phyloP scores from a whole-genome alignment of 2,888 invertebrate genomes.

The Ernsta delagoae region DNA sequence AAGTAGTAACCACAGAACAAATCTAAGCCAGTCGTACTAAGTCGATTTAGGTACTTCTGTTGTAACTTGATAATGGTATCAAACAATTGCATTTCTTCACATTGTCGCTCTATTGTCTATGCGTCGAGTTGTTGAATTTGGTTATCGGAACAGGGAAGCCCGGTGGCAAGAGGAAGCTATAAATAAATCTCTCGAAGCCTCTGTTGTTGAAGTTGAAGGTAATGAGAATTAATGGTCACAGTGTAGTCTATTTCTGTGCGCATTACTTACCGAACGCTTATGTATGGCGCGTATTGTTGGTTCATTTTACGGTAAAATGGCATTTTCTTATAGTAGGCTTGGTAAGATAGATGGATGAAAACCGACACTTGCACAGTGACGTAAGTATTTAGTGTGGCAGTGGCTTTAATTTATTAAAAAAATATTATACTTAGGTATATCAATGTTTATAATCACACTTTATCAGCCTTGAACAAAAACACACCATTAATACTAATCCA shows the following conservation, averaged over 20 bases:
- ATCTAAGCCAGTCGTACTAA: too few relatives aligned
- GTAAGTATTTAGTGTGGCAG: too few relatives aligned
- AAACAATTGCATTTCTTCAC: neutral
- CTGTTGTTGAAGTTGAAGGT: conserved; percentile 7
- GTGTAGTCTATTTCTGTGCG: conserved; percentile 27
- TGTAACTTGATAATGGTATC: neutral
- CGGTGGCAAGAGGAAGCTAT: conserved; percentile 14
- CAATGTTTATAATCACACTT: too few relatives aligned
- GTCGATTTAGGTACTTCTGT: too few relatives aligned
- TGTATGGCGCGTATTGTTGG: conserved; percentile 2
- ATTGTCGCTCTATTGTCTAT: neutral
- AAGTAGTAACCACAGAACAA: too few relatives aligned
- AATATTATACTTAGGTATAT: too few relatives aligned
- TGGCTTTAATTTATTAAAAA: too few relatives aligned
- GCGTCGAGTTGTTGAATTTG: conserved; percentile 1
- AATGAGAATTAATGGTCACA: conserved; percentile 33
- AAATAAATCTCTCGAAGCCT: conserved; percentile 27
- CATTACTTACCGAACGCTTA: conserved; percentile 24
- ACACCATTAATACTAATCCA: neutral
- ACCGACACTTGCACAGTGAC: too few relatives aligned
- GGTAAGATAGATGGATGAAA: too few relatives aligned
- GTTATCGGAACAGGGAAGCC: neutral
- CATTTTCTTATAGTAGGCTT: neutral
- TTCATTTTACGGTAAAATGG: conserved; percentile 2
- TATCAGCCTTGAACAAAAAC: neutral